These are phyloP conservation scores for Lagocephalus sceleratus DNA, from an alignment of 2,797 vertebrate genomes.

Conservation along the genomic window DNA sequence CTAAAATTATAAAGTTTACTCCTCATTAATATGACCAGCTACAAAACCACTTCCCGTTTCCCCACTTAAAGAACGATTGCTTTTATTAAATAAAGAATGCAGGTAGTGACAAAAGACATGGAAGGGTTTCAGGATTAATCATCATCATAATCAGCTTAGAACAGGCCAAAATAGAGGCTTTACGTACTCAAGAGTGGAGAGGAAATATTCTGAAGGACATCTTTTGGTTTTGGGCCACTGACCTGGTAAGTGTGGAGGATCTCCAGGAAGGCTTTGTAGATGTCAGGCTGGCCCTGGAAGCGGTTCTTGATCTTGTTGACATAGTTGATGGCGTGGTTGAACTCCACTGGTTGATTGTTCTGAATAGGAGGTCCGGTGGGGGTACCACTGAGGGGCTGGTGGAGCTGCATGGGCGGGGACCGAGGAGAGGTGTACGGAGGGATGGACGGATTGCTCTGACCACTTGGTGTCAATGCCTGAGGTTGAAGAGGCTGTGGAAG, in stretches of 20 bases:
- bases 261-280: slow-evolving; percentile 98
- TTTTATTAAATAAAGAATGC: no score
- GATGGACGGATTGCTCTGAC: slow-evolving; percentile 90
- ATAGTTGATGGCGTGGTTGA: slow-evolving; percentile 99
- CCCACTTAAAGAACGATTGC: no score
- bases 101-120: no score
- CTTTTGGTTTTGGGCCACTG: not conserved
- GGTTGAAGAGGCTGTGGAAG: slow-evolving; percentile 83
- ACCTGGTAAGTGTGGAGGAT: slow-evolving; percentile 98
- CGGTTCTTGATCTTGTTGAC: slow-evolving; percentile 99
- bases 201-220: no score
- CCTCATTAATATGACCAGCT: not conserved
- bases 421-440: slow-evolving; percentile 89
- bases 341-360: slow-evolving; percentile 99
- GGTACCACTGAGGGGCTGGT: slow-evolving; percentile 88
- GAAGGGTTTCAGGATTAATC: no score
- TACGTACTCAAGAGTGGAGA: no score
- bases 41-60: no score
- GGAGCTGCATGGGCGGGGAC: slow-evolving; percentile 90
- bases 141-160: no score
- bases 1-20: slow-evolving; percentile 56
- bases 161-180: no score
- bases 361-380: slow-evolving; percentile 89
- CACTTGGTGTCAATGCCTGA: slow-evolving; percentile 86
- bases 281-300: slow-evolving; percentile 98